Evolutionary conservation across 2,797 vertebrate genomes (phyloP), one percentile per base, ranked within the genome.

Genomic region (Peromyscus eremicus): DNA sequence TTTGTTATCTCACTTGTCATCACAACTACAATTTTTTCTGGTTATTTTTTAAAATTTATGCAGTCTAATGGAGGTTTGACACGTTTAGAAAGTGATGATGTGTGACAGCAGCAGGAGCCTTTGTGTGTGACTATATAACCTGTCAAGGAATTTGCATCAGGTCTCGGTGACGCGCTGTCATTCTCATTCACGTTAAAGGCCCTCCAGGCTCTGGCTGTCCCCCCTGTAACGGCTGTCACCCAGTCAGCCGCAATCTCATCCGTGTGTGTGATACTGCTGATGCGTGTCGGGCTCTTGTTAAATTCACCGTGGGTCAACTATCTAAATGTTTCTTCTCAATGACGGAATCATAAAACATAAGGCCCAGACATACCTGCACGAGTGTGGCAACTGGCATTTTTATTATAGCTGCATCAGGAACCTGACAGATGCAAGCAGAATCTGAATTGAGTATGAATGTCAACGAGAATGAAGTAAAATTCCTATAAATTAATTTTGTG

Each of bases 71-170:
- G 10, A 89, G 91, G 32, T 25, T 96, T 87, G 97, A 94, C 19
- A 7, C 93, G 94, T 92, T 71, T 21, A 83, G 83, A 96, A 92
- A 55, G 73, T 91, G 25, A 94, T 96, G 95, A 86, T 98, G 94
- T 95, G 12, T 97, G 97, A 97, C 98, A 98, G 97, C 94, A 87
- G 92, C 98, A 97, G 95, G 97, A 97, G 86, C 94, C 97, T 98
- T 97, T 98, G 96, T 98, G 90, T 96, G 96, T 92, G 96, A 97
- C 98, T 97, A 73, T 97, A 94, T 97, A 96, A 92, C 89, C 97
- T 98, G 97, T 97, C 98, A 97, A 95, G 96, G 95, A 96, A 97
- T 96, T 97, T 96, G 66, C 10, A 13, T 96, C 83, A 17, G 94
- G 87, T 70, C 94, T 96, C 91, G 96, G 73, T 98, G 97, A 98